These are phyloP conservation scores for Acromyrmex echinatior DNA, from an alignment of 1,140 invertebrate species.

Conservation along the genomic window DNA sequence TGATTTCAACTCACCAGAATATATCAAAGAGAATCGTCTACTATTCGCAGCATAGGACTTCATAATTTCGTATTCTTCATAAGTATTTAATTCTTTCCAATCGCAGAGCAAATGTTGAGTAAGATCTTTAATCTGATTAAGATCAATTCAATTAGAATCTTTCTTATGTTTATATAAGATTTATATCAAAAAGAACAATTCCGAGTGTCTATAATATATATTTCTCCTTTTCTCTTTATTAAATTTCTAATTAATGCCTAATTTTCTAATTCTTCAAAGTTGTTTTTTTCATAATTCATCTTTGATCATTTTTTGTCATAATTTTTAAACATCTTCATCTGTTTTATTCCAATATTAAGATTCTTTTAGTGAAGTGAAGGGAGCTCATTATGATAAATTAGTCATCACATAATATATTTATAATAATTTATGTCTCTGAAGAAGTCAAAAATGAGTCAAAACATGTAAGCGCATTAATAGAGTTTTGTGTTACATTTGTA, in stretches of 20 bases:
- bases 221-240: neutral
- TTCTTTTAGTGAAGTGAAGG: too few relatives aligned
- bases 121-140: constrained; percentile 1
- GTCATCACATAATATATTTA: too few relatives aligned
- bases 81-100: constrained; percentile 1
- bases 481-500: too few relatives aligned
- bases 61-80: constrained; percentile 24
- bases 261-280: neutral
- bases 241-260: neutral
- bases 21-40: constrained; percentile 31
- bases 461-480: too few relatives aligned
- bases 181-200: neutral
- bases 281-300: too few relatives aligned
- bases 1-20: neutral
- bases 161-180: neutral
- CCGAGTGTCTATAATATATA: neutral
- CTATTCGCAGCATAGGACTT: constrained; percentile 12
- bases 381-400: too few relatives aligned
- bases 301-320: too few relatives aligned
- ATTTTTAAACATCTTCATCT: too few relatives aligned
- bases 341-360: too few relatives aligned
- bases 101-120: neutral
- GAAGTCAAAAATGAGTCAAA: too few relatives aligned
- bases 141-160: neutral
- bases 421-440: too few relatives aligned